Base-by-base conservation (phyloP, 2,797 vertebrate species). In the Amblyraja radiata region DNA sequence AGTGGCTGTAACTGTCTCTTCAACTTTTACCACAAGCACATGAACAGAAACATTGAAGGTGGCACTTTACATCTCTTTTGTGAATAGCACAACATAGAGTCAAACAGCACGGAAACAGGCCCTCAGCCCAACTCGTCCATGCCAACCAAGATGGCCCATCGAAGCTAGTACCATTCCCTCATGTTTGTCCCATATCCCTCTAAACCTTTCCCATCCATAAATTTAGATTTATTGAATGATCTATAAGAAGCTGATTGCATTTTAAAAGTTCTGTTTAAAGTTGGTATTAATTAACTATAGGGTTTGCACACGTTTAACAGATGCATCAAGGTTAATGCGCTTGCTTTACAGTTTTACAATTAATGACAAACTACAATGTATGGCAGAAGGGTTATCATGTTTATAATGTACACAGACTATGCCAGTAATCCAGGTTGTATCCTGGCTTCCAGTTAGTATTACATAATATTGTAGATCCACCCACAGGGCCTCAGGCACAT, bases 391-490 rank as follows among this genome's bases (percentile, higher is more conserved):
- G 25, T 74, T 76, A 74, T 46, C 3, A 2, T 76, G 32, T 76
- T 71, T 54, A 39, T 9, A 92, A 76, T 76, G 46, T 76, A 92
- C 46, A 92, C 6, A 88, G 32, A 68, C 65, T 68, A 0, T 92
- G 90, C 71, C 90, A 92, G 39, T 28, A 92, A 92, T 58, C 14
- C 11, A 8, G 25, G 46, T 92, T 10, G 76, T 10, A 28, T 28
- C 39, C 71, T 76, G 90, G n/a, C 54, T 91, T 92, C 71, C 90
- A 92, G 90, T 92, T 74, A 92, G 68, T 6, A 58, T 92, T 58
- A 16, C 36, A 58, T 10, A 4, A 88, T 36, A 68, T 21, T 88
- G 3, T 36, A 65, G 7, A 21, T 54, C 71, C 90, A 2, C 21
- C 90, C 90, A 91, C 68, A 54, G 11, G 23, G 18, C 88, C 73